Conservation (phyloP, 2,888 invertebrate genomes). For the Clitarchus hookeri region DNA sequence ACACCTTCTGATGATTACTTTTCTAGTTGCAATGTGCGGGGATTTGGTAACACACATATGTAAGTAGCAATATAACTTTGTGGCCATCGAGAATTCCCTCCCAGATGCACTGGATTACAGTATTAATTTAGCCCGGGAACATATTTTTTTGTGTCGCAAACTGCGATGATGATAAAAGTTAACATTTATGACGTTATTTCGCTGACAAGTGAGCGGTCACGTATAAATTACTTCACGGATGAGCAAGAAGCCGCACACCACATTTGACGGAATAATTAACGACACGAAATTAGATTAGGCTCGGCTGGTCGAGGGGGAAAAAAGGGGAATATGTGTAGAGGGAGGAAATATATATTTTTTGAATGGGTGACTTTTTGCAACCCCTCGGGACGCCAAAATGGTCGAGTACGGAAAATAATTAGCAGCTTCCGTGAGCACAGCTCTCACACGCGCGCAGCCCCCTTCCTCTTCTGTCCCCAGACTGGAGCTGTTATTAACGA, state of each 20-base stretch:
- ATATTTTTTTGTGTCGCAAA: too few species aligned
- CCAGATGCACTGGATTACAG: too few species aligned
- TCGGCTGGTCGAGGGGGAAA: neutral
- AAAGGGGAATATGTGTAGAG: neutral
- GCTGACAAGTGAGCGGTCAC: too few species aligned
- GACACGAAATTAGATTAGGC: neutral
- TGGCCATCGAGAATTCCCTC: too few species aligned
- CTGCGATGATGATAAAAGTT: too few species aligned
- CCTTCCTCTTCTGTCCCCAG: neutral
- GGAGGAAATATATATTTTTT: neutral
- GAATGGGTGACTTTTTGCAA: neutral
- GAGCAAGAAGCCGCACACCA: neutral
- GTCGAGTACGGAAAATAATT: constrained; percentile 1
- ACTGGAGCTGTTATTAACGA: neutral
- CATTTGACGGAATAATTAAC: neutral
- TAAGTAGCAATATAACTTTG: too few species aligned
- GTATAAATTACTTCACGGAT: neutral
- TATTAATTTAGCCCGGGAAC: too few species aligned
- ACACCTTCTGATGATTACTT: too few species aligned
- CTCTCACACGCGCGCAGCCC: neutral
- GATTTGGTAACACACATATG: too few species aligned
- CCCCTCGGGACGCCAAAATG: neutral
- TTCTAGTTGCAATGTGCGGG: too few species aligned
- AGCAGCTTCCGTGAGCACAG: neutral
- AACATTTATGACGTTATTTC: too few species aligned